Evolutionary conservation across 1,140 invertebrate species (phyloP).

Genomic region (Drosophila willistoni): DNA sequence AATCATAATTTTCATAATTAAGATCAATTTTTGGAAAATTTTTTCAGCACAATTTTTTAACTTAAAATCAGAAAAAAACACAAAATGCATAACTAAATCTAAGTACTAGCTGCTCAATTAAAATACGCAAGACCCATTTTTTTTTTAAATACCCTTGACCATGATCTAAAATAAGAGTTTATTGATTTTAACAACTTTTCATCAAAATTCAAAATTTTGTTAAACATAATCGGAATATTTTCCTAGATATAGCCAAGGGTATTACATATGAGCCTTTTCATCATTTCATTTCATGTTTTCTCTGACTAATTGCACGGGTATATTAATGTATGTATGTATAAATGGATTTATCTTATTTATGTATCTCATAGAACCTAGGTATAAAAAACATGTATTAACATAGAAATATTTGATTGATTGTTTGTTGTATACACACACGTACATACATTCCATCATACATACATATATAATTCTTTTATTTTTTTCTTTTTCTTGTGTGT

Average conservation of each 20-base stretch:
- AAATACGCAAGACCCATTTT: not conserved
- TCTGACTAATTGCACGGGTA: conserved; percentile 75
- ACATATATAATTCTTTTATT: conserved; percentile 29
- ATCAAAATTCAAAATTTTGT: no score
- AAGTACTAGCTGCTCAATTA: conserved; percentile 5
- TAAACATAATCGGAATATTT: not conserved
- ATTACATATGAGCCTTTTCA: conserved; percentile 51
- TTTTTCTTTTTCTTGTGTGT: conserved; percentile 23
- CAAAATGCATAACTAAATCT: conserved; percentile 6
- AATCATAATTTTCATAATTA: not conserved
- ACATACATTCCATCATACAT: conserved; percentile 8
- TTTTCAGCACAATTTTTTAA: not conserved
- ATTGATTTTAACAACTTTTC: no score
- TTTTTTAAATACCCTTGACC: not conserved
- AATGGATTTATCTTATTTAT: conserved; percentile 24
- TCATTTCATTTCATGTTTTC: not conserved
- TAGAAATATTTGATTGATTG: conserved; percentile 70
- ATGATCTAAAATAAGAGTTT: no score
- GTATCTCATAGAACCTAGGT: conserved; percentile 49
- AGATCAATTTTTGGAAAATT: not conserved
- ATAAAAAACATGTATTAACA: conserved; percentile 64
- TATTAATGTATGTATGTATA: conserved; percentile 42
- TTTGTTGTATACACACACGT: conserved; percentile 19
- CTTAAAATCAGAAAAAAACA: not conserved
- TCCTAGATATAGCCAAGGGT: not conserved